Evolutionary conservation across 2,888 invertebrate species (phyloP), one percentile per base, ranked within the genome.

Genomic region (Abrostola triplasia): DNA sequence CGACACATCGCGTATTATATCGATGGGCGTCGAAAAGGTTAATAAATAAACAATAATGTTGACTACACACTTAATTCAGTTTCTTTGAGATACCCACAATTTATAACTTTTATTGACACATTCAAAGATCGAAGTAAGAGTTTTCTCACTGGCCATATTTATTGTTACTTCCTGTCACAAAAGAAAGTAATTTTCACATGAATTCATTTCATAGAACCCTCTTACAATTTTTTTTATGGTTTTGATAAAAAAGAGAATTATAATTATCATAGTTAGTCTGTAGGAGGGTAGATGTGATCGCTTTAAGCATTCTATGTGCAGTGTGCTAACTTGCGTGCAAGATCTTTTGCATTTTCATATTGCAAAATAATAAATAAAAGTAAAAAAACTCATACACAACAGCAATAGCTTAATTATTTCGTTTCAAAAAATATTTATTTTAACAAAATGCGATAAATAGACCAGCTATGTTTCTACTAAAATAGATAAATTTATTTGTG

Each of bases 261-360:
- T 41, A 59, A 48, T 51, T n/a, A 56, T 51, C 9, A 60, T 76
- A 73, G 73, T 69, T 59, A 41, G 44, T 44, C 36, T 64, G 49
- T 72, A 73, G 70, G 69, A 59, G 69, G 76, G 71, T 67, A 64
- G 61, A 24, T 61, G 76, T 64, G 73, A 57, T 82, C 76, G 88
- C 87, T 88, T 88, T 70, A 76, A 56, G 84, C 84, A 79, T 82
- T 61, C 2, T 35, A 51, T 52, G 73, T 70, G 80, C 66, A 84
- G 80, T 88, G 84, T 85, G 88, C 86, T 86, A 76, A 56, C 61
- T 70, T 82, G 87, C 83, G 84, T 85, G 73, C 81, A 83, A 71
- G 79, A 85, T 77, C 81, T 84, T 61, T 84, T 82, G 83, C 85
- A 78, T 76, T 82, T 83, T 83, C 67, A 59, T 38, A 71, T 69